Conservation (phyloP, 30 jellyfish, hydroid and myxozoan genomes). For the Hydra vulgaris region DNA sequence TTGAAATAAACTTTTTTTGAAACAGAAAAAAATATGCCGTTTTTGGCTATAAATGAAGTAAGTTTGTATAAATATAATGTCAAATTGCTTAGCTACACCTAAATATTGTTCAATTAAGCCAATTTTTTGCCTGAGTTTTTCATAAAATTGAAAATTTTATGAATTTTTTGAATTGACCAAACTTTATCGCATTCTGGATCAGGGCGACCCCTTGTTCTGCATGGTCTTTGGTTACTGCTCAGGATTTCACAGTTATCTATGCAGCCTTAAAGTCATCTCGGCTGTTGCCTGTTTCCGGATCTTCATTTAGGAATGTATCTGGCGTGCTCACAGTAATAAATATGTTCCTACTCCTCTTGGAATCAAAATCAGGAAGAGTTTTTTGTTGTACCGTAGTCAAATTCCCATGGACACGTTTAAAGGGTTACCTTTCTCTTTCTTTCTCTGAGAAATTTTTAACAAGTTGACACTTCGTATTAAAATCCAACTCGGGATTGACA, state of each 20-base stretch:
- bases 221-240: neutral
- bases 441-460: neutral
- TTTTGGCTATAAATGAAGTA: no score
- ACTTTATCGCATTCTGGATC: neutral
- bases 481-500: neutral
- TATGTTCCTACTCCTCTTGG: neutral
- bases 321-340: neutral
- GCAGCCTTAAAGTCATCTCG: neutral
- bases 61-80: no score
- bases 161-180: neutral
- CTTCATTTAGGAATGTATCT: neutral
- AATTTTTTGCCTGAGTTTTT: no score
- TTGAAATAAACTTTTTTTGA: neutral
- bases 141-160: no score
- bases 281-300: neutral
- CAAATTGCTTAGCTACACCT: no score
- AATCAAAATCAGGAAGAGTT: neutral
- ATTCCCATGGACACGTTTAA: neutral
- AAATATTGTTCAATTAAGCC: no score
- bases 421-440: neutral
- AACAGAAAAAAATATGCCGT: no score
- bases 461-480: neutral
- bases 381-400: neutral
- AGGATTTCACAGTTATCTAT: neutral
- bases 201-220: neutral